These are phyloP conservation scores for Spea bombifrons DNA, from an alignment of 2,113 vertebrate genomes.

Conservation along the genomic window DNA sequence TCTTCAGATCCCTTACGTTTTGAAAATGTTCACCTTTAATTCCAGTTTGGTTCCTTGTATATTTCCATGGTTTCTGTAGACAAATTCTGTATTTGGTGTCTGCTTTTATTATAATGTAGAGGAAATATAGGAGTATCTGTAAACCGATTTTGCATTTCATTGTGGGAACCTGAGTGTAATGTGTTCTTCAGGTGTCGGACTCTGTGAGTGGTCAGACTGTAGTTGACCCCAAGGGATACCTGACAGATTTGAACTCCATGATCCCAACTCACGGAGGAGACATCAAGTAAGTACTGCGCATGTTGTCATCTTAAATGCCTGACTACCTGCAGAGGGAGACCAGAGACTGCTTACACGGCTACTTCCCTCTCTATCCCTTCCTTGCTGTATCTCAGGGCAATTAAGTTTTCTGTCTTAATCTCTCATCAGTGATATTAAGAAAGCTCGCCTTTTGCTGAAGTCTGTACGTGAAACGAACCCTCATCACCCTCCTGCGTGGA, in stretches of 20 bases:
- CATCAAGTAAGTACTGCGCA: constrained; percentile 80
- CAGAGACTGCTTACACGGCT: too few species aligned
- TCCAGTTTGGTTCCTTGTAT: too few species aligned
- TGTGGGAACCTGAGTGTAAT: background rate
- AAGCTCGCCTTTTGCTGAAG: constrained; percentile 91
- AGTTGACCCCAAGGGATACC: constrained; percentile 94
- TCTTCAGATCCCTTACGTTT: background rate
- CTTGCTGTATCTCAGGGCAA: background rate
- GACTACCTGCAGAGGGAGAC: too few species aligned
- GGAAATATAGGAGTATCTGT: too few species aligned
- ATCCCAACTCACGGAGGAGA: constrained; percentile 96
- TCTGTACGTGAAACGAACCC: constrained; percentile 97
- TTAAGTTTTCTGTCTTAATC: background rate
- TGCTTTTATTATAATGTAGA: too few species aligned
- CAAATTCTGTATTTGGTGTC: too few species aligned
- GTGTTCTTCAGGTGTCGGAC: constrained; percentile 81
- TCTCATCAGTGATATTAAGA: constrained; percentile 89
- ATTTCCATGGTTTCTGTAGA: too few species aligned
- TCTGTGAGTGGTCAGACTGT: constrained; percentile 97
- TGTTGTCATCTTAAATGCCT: background rate
- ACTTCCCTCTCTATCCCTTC: too few species aligned
- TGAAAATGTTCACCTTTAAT: background rate
- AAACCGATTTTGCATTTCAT: too few species aligned
- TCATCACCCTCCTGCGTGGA: constrained; percentile 96
- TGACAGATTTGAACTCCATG: constrained; percentile 98